Conservation (phyloP, 92 coral and sea anemone genomes). For the Desmophyllum pertusum region DNA sequence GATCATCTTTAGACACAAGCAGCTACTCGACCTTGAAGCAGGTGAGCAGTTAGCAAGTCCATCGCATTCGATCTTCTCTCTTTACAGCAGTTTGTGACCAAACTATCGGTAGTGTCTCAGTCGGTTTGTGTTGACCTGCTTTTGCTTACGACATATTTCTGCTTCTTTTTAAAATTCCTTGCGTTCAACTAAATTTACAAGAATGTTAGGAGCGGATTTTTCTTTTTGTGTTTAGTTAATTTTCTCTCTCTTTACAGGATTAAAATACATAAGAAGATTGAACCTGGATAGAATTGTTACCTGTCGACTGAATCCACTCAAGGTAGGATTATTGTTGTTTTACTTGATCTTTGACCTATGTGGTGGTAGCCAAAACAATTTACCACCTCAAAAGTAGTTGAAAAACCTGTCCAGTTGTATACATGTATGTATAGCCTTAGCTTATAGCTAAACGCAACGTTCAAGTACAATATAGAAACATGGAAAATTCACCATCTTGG, state of each 20-base stretch:
- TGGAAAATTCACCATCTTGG: no score
- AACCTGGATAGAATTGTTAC: constrained; percentile 89
- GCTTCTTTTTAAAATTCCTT: background rate
- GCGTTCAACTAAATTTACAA: background rate
- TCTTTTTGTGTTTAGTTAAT: background rate
- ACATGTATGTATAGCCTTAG: no score
- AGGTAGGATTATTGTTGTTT: constrained; percentile 49
- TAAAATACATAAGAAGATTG: constrained; percentile 80
- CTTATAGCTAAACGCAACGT: no score
- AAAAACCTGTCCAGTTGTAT: no score
- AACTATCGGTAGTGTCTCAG: no score
- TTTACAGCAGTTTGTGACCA: no score
- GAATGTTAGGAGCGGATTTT: background rate
- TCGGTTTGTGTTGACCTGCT: background rate
- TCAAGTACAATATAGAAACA: no score
- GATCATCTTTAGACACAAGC: constrained; percentile 84
- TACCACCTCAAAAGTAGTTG: no score
- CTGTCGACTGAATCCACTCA: constrained; percentile 85
- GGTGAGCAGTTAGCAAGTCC: constrained; percentile 60
- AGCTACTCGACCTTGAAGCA: constrained; percentile 73
- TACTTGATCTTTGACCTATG: background rate
- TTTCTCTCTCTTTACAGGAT: constrained; percentile 55
- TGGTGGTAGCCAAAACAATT: background rate
- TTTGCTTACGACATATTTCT: background rate
- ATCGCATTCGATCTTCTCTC: no score